Base-by-base conservation (phyloP, 2,113 vertebrate genomes). In the Callorhinus ursinus region DNA sequence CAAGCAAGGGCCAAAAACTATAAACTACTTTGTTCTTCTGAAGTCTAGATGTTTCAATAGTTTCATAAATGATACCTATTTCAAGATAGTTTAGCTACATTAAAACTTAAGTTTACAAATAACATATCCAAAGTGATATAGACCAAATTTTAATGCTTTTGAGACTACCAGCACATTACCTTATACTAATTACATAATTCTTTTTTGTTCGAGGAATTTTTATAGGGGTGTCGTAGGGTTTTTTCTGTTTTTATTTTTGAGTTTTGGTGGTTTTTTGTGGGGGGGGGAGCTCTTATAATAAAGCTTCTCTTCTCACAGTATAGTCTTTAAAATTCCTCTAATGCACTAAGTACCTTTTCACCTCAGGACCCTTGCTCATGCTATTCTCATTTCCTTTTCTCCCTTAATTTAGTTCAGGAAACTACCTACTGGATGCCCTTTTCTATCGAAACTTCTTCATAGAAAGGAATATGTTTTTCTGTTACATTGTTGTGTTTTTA, bases 41-140 rank as follows among this genome's bases (percentile, higher is more conserved):
- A 88, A 8, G 1, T 93, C 51, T 61, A 5, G 12, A n/a, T 94
- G 18, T n/a, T 84, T 96, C 21, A 8, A 16, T 76, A 36, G 71
- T 93, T 90, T 90, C 28, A 63, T 90, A 83, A 80, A 67, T 90
- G 28, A 87, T 51, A 49, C n/a, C 4, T 79, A 87, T 83, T 79
- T 79, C 42, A 46, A 87, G 86, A 65, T 79, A 90, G 4, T 76
- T 86, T 67, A 65, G n/a, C 53, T 94, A 11, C 19, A 71, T 89
- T 95, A 51, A 81, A 95, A 57, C 22, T 92, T 88, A 94, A 81
- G 28, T 93, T 95, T 95, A 91, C 59, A 94, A 57, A 49, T 86
- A 85, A 33, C n/a, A 21, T 57, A 51, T 59, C 33, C 51, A 96
- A 85, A 65, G 76, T 81, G 57, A 77, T 57, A 14, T 4, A 86